A percentile compares a stretch with the other conserved stretches of the same genome.
Evolutionary conservation across 2,797 vertebrate genomes (phyloP).

Genomic region (Euthynnus affinis): DNA sequence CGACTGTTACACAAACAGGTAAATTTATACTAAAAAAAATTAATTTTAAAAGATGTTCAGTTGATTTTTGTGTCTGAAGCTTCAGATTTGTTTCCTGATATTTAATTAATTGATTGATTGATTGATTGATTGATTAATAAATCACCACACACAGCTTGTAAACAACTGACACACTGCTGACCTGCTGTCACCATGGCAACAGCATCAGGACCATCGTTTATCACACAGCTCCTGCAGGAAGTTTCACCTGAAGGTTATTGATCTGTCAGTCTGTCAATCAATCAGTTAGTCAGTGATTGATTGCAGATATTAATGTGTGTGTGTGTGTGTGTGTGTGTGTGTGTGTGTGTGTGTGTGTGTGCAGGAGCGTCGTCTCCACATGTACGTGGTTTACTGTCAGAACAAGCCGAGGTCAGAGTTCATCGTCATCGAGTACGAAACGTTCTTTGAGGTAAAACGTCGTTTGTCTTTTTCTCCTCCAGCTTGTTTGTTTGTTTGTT

Average conservation of each 20-base stretch:
- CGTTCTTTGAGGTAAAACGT: conserved; percentile 92
- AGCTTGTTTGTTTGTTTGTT: too few species aligned
- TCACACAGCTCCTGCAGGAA: not conserved
- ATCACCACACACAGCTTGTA: too few species aligned
- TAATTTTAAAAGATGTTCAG: too few species aligned
- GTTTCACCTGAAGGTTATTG: not conserved
- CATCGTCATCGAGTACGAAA: conserved; percentile 94
- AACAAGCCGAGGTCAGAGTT: conserved; percentile 97
- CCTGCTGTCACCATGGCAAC: not conserved
- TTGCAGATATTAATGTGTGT: not conserved
- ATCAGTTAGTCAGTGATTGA: not conserved
- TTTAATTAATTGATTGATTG: too few species aligned
- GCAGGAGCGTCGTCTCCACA: conserved; percentile 95
- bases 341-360: conserved; percentile 15
- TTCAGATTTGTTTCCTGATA: too few species aligned
- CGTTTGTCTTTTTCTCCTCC: too few species aligned
- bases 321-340: conserved; percentile 7
- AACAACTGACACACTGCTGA: not conserved
- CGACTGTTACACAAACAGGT: too few species aligned
- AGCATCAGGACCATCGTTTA: not conserved
- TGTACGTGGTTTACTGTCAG: conserved; percentile 98
- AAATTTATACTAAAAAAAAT: too few species aligned
- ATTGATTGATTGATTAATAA: too few species aligned
- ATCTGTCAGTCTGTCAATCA: not conserved
- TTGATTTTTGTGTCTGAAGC: too few species aligned